Evolutionary conservation across 2,888 invertebrate genomes (phyloP), one percentile per base, ranked within the genome.

Genomic region (Loripinus fragilis): DNA sequence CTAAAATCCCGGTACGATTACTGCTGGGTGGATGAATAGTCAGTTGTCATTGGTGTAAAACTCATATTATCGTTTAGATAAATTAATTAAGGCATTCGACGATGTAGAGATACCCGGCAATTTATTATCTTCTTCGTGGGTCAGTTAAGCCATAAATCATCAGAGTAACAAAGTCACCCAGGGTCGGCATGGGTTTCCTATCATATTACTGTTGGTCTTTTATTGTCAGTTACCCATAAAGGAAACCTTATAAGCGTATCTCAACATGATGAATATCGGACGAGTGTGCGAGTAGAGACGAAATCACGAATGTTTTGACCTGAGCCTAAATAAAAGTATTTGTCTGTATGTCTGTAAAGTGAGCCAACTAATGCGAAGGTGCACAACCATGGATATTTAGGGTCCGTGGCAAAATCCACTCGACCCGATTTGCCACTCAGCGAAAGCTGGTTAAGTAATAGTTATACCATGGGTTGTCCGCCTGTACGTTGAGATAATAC

Each of bases 71-170:
- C 33, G 33, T 60, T 28, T 60, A 25, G 33, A 33, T 60, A 60
- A 60, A 20, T 60, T 60, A 60, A 33, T 60, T 33, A 33, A 60
- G 25, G 30, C 33, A 8, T 38, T 33, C 33, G 20, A 28, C 30
- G 60, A 60, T 60, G 33, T 30, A 60, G 33, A 7, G 60, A 60
- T 60, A 60, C 60, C 60, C 60, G 7, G 33, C 60, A 60, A 60
- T 60, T 60, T 60, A 60, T 60, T 60, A 8, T 30, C 17, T 60
- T 8, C 60, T 33, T 17, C 23, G 15, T 28, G 33, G 60, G 60
- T 60, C 60, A 60, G 2, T 60, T 60, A 33, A 33, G 17, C 33
- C 33, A 33, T 60, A 60, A 60, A 60, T 60, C 60, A 60, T 8
- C 60, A 28, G 33, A 30, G 33, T 60, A 33, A 30, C 60, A 33